Conservation (phyloP, 2,797 vertebrate genomes). For the Cirrhinus molitorella region DNA sequence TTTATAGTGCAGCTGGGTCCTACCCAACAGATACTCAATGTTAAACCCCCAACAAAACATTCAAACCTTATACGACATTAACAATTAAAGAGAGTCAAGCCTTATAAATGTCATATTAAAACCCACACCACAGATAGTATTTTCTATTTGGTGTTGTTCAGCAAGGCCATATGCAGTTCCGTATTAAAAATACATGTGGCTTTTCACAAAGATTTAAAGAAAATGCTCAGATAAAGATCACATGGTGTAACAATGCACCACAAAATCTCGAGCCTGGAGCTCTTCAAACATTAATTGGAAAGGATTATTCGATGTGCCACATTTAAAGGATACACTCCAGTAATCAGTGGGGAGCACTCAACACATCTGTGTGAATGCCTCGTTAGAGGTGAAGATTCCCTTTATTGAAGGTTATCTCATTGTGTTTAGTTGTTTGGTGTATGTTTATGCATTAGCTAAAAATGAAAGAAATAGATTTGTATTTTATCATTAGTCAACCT, state of each 20-base stretch:
- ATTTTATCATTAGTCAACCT: background rate
- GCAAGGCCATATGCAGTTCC: background rate
- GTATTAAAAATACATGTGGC: background rate
- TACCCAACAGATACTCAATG: background rate
- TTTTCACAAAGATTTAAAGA: background rate
- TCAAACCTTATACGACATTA: background rate
- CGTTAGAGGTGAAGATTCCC: constrained; percentile 23
- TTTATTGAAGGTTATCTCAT: constrained; percentile 36
- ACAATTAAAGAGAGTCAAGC: constrained; percentile 7
- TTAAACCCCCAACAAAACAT: constrained; percentile 12
- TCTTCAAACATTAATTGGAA: constrained; percentile 48
- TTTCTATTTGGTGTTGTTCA: background rate
- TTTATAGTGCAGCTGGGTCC: background rate
- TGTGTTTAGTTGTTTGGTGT: background rate
- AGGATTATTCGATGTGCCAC: constrained; percentile 17
- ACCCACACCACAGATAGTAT: background rate
- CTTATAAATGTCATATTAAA: constrained; percentile 16
- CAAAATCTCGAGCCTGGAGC: constrained; percentile 25
- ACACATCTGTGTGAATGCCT: constrained; percentile 36
- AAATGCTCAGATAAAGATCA: constrained; percentile 24
- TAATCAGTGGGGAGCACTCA: constrained; percentile 25
- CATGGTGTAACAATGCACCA: constrained; percentile 3
- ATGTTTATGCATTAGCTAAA: background rate
- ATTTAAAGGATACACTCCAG: constrained; percentile 36
- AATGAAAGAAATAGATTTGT: background rate